Conservation (phyloP, 2,888 invertebrate species). For the Caprella mutica region DNA sequence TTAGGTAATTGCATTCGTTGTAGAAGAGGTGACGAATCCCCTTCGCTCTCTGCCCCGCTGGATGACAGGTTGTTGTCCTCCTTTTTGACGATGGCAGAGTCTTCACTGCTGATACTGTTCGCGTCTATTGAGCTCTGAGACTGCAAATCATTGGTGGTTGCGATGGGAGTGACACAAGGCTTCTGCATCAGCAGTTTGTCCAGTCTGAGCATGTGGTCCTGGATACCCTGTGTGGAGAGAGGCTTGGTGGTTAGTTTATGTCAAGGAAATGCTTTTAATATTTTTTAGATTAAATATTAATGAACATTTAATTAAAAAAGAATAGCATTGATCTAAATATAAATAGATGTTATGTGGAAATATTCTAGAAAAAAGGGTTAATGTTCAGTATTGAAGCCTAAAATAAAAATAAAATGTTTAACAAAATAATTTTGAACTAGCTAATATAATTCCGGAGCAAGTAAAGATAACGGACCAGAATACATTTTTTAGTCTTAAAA, state of each 20-base stretch:
- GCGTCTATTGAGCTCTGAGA: background rate
- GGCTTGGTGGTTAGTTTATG: background rate
- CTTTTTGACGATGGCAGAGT: background rate
- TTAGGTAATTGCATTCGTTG: no score
- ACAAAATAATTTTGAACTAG: no score
- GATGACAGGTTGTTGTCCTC: slow-evolving; percentile 19
- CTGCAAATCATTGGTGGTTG: background rate
- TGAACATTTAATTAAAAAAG: background rate
- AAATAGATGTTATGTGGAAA: no score
- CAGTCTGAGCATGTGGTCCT: slow-evolving; percentile 26
- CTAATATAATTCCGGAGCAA: no score
- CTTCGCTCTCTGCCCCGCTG: slow-evolving; percentile 31
- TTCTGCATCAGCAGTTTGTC: slow-evolving; percentile 28
- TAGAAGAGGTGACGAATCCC: slow-evolving; percentile 15
- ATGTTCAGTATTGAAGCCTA: no score
- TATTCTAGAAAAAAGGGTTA: no score
- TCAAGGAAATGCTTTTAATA: background rate
- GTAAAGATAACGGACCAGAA: no score
- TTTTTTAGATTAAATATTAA: background rate
- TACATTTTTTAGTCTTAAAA: no score
- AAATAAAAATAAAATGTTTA: no score
- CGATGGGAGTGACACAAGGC: background rate
- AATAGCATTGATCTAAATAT: background rate
- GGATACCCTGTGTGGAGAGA: slow-evolving; percentile 14
- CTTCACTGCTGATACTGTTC: background rate